phyloP scores from a whole-genome alignment of 2,888 invertebrate genomes.

The Brachyopa scutellaris region DNA sequence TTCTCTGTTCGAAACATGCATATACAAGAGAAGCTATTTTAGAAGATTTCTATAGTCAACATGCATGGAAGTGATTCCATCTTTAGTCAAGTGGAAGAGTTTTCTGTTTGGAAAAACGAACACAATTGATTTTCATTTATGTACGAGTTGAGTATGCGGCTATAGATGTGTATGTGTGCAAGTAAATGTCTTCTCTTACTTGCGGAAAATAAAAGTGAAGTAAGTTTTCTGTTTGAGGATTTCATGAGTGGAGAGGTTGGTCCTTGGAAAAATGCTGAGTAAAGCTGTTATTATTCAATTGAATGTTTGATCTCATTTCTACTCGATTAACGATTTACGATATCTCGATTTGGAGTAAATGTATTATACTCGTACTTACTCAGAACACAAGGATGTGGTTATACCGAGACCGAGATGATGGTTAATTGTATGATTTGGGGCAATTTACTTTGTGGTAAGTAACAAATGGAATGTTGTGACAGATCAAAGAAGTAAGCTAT shows the following conservation, averaged over 20 bases:
- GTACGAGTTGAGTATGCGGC: not conserved
- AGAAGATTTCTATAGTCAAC: slow-evolving; percentile 57
- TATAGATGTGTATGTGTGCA: not conserved
- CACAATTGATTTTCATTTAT: slow-evolving; percentile 63
- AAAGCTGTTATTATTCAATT: slow-evolving; percentile 63
- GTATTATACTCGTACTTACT: slow-evolving; percentile 20
- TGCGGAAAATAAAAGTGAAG: slow-evolving; percentile 27
- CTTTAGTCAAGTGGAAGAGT: slow-evolving; percentile 61
- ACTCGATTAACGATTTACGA: slow-evolving; percentile 63
- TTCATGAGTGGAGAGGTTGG: too few relatives aligned
- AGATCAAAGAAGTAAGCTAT: slow-evolving; percentile 42
- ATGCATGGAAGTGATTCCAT: slow-evolving; percentile 59
- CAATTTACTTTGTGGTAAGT: slow-evolving; percentile 22
- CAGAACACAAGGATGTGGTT: not conserved
- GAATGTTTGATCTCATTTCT: slow-evolving; percentile 68
- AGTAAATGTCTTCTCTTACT: slow-evolving; percentile 50
- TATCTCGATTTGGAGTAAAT: slow-evolving; percentile 46
- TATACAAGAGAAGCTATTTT: slow-evolving; percentile 62
- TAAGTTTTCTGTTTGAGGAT: slow-evolving; percentile 37
- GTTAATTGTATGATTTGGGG: slow-evolving; percentile 16
- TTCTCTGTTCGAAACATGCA: slow-evolving; percentile 25
- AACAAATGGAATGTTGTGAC: not conserved
- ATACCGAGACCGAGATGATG: too few relatives aligned
- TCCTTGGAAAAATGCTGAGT: slow-evolving; percentile 65
- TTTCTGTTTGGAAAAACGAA: slow-evolving; percentile 40